Evolutionary conservation across 2,113 vertebrate species (phyloP), one percentile per base, ranked within the genome.

Genomic region (Caretta caretta): DNA sequence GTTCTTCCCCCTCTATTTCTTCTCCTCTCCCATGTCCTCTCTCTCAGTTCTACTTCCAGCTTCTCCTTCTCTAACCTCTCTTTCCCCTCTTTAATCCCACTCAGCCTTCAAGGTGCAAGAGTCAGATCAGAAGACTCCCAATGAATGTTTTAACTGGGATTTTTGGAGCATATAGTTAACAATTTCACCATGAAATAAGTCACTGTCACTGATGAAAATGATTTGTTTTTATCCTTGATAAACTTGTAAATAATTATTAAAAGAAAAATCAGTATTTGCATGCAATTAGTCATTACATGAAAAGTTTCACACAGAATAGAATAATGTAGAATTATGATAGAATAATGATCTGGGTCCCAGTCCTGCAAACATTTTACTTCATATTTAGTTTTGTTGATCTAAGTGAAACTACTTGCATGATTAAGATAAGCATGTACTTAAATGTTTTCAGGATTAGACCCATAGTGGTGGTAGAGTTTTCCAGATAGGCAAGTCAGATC

Each of bases 361-460:
- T 69, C 14, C 62, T 69, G 31, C 19, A 72, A 38, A 20, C 69
- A 72, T 72, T 72, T 72, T 38, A 72, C 69, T 72, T 19, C 38
- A 9, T 38, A 72, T 20, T 72, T 38, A 72, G n/a, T 72, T 72
- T 20, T n/a, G 69, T 38, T 72, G n/a, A 72, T 38, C 9, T 72
- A 6, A 35, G 17, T 31, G 8, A 59, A 46, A 27, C 8, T 3
- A 13, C 13, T 29, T 9, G 25, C 27, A 1, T 5, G 10, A 5
- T 31, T 2, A 10, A 38, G 20, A 14, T 72, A 72, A 20, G 65
- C 29, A 7, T 1, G 12, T 22, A 31, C 53, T 56, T 46, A 5
- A 7, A 38, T 38, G 42, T 25, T 72, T 2, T 9, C 29, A 2
- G 51, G 1, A 6, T n/a, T 53, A 38, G 7, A 35, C 16, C 16